Evolutionary conservation across 2,888 invertebrate genomes (phyloP), one percentile per base, ranked within the genome.

Genomic region (Nasonovia ribisnigri): DNA sequence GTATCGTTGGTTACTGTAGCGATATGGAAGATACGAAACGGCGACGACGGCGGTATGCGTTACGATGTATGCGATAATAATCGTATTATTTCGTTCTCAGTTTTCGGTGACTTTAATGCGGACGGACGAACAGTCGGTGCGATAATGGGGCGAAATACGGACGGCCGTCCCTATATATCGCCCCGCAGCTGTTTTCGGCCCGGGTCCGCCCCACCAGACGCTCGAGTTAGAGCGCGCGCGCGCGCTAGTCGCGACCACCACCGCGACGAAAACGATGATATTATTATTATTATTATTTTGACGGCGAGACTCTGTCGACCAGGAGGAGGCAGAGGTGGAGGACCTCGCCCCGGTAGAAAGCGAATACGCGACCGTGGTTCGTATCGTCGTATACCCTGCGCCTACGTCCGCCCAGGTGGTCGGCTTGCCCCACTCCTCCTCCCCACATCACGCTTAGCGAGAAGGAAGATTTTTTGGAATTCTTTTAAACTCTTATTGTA

Each of bases 81-180:
- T 46, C 29, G 67, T 20, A 51, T 36, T 43, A 77, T 43, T 42
- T 54, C 29, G 90, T n/a, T 26, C 24, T 43, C 48, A 13, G 46
- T 11, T 67, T 77, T 77, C 77, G 77, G 36, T 77, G 36, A 77
- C 8, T 77, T 36, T 6, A n/a, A 48, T 77, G 88, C 3, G 46
- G 42, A 36, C 84, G 84, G 84, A 86, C 84, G 84, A 46, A 93
- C 84, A 60, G 4, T 93, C 90, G 48, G 60, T 84, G 42, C 88
- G 89, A 46, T 60, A 90, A 93, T 93, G 93, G 93, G 93, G 84
- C 89, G 57, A 57, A 57, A 57, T 10, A 26, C 43, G 46, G 84
- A 60, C 84, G 60, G 60, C 0, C 26, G 93, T 93, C 93, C 93
- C 93, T 93, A 93, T 93, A 93, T 93, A 93, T 90, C 93, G 89